Conservation (phyloP, 2,797 vertebrate genomes). For the Mus spretus region DNA sequence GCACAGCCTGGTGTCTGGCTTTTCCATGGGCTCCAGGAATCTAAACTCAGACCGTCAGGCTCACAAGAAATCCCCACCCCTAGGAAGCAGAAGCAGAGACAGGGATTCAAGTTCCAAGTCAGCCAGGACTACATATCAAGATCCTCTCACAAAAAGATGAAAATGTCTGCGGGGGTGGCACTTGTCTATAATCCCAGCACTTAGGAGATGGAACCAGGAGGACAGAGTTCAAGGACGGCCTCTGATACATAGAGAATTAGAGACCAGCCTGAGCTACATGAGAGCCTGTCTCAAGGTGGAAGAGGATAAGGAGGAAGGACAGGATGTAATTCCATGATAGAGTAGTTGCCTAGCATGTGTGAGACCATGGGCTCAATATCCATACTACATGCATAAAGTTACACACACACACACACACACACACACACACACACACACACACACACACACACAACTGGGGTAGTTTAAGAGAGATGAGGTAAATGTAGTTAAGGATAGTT, state of each 20-base stretch:
- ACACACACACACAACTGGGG: neutral
- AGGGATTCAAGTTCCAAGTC: neutral
- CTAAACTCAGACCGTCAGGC: neutral
- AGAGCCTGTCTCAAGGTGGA: neutral
- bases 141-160: neutral
- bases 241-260: neutral
- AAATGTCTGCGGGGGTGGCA: neutral
- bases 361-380: neutral
- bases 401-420: neutral
- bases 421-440: neutral
- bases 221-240: neutral
- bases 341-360: neutral
- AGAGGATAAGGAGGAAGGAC: neutral
- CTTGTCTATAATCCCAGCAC: neutral
- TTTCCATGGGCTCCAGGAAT: no score
- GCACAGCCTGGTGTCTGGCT: neutral
- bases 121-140: neutral
- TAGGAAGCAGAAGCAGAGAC: neutral
- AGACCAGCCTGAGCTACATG: neutral
- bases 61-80: neutral
- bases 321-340: neutral
- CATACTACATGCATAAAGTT: neutral
- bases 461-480: no score
- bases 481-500: neutral
- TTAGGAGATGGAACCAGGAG: neutral